A percentile compares a stretch with the other conserved stretches of the same genome.
Evolutionary conservation across 2,113 vertebrate genomes (phyloP).

Genomic region (Dasyurus viverrinus): DNA sequence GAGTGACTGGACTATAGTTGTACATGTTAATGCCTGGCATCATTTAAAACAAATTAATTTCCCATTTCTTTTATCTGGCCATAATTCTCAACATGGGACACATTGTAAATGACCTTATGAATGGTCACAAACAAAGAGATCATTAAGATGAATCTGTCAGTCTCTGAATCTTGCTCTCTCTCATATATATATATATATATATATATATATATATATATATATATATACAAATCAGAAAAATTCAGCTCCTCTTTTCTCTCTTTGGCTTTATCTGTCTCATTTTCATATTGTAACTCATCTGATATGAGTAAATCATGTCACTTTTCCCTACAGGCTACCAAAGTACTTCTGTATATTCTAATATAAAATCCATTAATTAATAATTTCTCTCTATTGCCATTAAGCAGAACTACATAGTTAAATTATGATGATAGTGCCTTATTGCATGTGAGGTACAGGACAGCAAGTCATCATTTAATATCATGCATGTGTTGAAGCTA

Average conservation of each 20-base stretch:
- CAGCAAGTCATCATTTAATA: not conserved
- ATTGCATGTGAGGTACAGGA: constrained; percentile 1
- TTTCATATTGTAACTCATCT: constrained; percentile 76
- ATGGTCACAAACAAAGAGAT: constrained; percentile 75
- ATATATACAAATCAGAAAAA: not conserved
- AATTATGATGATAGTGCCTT: constrained; percentile 58
- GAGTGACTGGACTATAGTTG: constrained; percentile 69
- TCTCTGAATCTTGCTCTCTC: not conserved
- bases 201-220: too few relatives aligned
- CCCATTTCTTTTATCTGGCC: constrained; percentile 84
- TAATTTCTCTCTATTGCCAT: constrained; percentile 78
- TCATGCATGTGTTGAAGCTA: fast-evolving
- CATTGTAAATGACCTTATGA: constrained; percentile 81
- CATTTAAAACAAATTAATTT: constrained; percentile 88
- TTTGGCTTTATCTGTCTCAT: constrained; percentile 66
- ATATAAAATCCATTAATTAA: constrained; percentile 80
- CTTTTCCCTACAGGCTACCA: constrained; percentile 63
- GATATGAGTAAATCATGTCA: constrained; percentile 74
- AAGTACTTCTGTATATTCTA: constrained; percentile 68
- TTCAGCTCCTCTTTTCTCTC: constrained; percentile 16
- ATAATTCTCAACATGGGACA: constrained; percentile 83
- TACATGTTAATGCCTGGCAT: constrained; percentile 79
- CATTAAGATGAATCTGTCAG: constrained; percentile 62
- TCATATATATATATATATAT: not conserved
- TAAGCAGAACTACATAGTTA: constrained; percentile 70